A percentile compares a stretch with the other conserved stretches of the same genome.
phyloP scores from a whole-genome alignment of 2,888 invertebrate species.

The Cheilosia scutellata region DNA sequence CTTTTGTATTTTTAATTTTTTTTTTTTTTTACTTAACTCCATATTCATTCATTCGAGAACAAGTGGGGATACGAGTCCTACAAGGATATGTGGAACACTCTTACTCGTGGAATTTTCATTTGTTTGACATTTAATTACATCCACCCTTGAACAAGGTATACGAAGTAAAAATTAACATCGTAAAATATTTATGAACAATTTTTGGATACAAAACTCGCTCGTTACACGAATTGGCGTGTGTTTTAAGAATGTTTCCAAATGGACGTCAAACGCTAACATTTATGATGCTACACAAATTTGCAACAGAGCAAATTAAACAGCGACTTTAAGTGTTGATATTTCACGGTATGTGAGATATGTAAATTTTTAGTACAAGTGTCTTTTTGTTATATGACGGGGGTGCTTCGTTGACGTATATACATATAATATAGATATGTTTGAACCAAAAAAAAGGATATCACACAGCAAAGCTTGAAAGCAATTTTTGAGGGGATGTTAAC shows the following conservation, averaged over 20 bases:
- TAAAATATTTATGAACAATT: slow-evolving; percentile 57
- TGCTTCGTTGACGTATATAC: not conserved
- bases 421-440: not conserved
- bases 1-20: not conserved
- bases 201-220: not conserved
- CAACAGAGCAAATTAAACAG: slow-evolving; percentile 27
- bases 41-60: slow-evolving; percentile 6
- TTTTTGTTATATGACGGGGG: not conserved
- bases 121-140: slow-evolving; percentile 52
- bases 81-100: not conserved
- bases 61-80: not conserved
- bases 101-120: slow-evolving; percentile 28
- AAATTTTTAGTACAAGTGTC: slow-evolving; percentile 21
- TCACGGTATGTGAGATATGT: slow-evolving; percentile 15
- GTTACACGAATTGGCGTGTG: not conserved
- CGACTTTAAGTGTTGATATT: slow-evolving; percentile 21
- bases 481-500: not conserved
- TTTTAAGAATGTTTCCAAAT: slow-evolving; percentile 6
- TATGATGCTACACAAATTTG: slow-evolving; percentile 32
- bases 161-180: slow-evolving; percentile 45
- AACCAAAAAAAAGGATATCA: not conserved
- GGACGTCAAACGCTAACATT: slow-evolving; percentile 17
- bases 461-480: not conserved
- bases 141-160: not conserved
- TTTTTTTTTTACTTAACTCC: not conserved